A percentile compares a stretch with the other conserved stretches of the same genome.
Evolutionary conservation across 2,888 invertebrate species (phyloP).

Genomic region (Drosophila hamatofila): DNA sequence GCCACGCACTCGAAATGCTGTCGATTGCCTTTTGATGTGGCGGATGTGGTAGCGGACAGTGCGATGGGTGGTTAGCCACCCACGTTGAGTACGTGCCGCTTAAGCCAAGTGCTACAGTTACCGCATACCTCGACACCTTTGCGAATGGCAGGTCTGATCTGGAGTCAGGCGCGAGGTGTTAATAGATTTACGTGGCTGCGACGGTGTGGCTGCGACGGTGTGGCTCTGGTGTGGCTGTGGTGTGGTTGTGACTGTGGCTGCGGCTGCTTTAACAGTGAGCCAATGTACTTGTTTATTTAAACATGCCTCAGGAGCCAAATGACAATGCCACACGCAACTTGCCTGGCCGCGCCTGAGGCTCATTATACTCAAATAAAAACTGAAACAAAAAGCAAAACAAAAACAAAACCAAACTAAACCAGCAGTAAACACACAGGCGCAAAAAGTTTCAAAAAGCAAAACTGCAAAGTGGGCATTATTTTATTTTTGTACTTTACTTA

Average conservation of each 20-base stretch:
- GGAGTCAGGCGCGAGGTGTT: conserved; percentile 67
- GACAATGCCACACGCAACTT: conserved; percentile 57
- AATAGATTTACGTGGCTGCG: conserved; percentile 77
- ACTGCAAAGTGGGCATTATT: conserved; percentile 73
- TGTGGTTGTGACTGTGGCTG: conserved; percentile 5
- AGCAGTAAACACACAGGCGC: not conserved
- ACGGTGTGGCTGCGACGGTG: not conserved
- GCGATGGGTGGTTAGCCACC: conserved; percentile 17
- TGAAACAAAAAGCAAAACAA: conserved; percentile 16
- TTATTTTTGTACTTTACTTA: conserved; percentile 50
- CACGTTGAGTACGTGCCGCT: conserved; percentile 67
- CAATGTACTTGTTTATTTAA: conserved; percentile 52
- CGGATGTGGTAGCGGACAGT: conserved; percentile 28
- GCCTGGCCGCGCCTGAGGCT: conserved; percentile 29
- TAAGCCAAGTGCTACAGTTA: conserved; percentile 66
- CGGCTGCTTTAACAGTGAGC: conserved; percentile 39
- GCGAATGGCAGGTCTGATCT: conserved; percentile 1
- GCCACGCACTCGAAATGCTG: conserved; percentile 35
- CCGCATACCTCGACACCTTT: conserved; percentile 71
- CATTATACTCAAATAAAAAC: conserved; percentile 54
- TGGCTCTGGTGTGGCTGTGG: not conserved
- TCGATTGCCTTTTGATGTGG: conserved; percentile 81
- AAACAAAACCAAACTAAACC: conserved; percentile 21
- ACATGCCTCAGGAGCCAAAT: conserved; percentile 47
- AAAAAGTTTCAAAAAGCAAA: conserved; percentile 49